Conservation (phyloP, 2,113 vertebrate species). For the rabbit (Oryctolagus cuniculus) region DNA sequence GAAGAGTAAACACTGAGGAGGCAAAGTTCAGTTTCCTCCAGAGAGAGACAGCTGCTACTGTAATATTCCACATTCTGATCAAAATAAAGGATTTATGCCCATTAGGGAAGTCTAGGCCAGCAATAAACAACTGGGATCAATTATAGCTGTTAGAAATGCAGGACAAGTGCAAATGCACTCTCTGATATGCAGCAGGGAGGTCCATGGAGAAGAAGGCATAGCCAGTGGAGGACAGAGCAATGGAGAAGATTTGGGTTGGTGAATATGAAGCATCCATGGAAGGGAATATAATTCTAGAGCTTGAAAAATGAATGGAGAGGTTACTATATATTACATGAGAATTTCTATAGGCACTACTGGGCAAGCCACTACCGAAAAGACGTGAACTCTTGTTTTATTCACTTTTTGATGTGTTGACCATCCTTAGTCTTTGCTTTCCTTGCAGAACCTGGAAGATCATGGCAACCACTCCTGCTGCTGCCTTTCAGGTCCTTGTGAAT, state of each 20-base stretch:
- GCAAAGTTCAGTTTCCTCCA: background rate
- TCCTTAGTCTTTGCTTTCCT: background rate
- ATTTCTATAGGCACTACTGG: too few species aligned
- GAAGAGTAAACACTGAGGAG: background rate
- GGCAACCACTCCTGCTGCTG: background rate
- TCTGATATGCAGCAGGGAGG: background rate
- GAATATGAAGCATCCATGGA: background rate
- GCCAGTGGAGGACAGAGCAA: background rate
- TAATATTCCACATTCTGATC: background rate
- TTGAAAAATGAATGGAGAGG: background rate
- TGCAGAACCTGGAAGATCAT: background rate
- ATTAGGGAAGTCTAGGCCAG: background rate
- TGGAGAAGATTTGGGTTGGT: background rate
- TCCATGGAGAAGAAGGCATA: background rate
- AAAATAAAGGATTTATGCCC: background rate
- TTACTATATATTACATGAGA: too few species aligned
- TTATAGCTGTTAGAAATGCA: background rate
- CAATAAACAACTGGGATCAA: background rate
- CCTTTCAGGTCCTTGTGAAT: constrained; percentile 72
- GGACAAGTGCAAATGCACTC: background rate
- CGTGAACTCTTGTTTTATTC: background rate
- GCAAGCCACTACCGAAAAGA: background rate
- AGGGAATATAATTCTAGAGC: too few species aligned
- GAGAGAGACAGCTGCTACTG: background rate
- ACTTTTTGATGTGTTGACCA: background rate